Conservation (phyloP, 2,888 invertebrate species). For the Aleiodes testaceus region DNA sequence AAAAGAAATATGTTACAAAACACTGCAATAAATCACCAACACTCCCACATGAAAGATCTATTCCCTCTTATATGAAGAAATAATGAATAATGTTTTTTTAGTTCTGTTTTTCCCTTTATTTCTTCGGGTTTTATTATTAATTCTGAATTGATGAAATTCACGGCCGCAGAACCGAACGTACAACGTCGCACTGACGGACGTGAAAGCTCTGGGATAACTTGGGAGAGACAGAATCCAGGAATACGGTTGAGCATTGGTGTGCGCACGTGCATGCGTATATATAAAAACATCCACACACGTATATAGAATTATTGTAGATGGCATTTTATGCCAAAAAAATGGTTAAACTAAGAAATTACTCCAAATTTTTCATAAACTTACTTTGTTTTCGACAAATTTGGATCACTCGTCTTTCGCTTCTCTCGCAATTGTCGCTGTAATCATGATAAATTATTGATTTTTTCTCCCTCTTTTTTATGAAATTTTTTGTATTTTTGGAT, state of each 20-base stretch:
- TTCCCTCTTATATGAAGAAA: too few species aligned
- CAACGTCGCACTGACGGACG: conserved; percentile 65
- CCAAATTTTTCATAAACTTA: conserved; percentile 71
- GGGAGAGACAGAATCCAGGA: conserved; percentile 46
- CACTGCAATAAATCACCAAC: not conserved
- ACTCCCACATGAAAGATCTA: too few species aligned
- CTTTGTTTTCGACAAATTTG: conserved; percentile 83
- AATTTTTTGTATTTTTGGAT: too few species aligned
- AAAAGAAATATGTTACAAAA: not conserved
- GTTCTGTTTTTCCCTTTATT: not conserved
- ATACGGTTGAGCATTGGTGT: conserved; percentile 56
- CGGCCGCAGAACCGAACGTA: conserved; percentile 60
- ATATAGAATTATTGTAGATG: conserved; percentile 35
- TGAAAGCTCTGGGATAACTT: conserved; percentile 30
- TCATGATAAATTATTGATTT: conserved; percentile 23
- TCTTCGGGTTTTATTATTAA: not conserved
- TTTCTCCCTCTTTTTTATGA: not conserved
- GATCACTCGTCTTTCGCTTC: conserved; percentile 86
- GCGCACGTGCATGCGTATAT: conserved; percentile 50
- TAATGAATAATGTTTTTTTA: not conserved
- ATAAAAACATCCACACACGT: conserved; percentile 27
- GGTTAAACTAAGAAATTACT: too few species aligned
- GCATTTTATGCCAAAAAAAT: conserved; percentile 50
- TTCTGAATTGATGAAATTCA: conserved; percentile 15
- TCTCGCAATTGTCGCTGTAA: conserved; percentile 80